Percentiles rank a stretch among this genome's conserved stretches.
These are phyloP conservation scores for Etheostoma perlongum DNA, from an alignment of 2,797 vertebrate species.

Conservation along the genomic window DNA sequence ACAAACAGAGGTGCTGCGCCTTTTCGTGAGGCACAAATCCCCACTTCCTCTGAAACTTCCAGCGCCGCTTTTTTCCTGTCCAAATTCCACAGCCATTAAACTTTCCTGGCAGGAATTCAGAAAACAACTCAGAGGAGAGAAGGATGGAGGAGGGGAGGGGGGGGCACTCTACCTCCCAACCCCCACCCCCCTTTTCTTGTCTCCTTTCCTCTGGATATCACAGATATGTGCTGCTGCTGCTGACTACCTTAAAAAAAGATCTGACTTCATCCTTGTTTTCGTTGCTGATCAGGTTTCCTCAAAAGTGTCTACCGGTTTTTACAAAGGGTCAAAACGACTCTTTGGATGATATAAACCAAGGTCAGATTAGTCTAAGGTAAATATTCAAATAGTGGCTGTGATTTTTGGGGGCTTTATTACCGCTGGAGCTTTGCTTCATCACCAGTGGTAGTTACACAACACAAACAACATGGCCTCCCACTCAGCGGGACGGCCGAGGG, in stretches of 20 bases:
- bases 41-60: constrained; percentile 94
- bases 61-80: constrained; percentile 90
- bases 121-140: constrained; percentile 84
- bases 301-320: constrained; percentile 83
- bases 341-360: constrained; percentile 77
- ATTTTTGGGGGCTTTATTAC: constrained; percentile 68
- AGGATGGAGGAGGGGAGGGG: constrained; percentile 47
- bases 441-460: constrained; percentile 65
- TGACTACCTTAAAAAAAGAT: constrained; percentile 87
- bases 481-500: constrained; percentile 58
- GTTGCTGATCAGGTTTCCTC: constrained; percentile 83
- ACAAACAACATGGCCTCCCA: constrained; percentile 75
- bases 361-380: constrained; percentile 78
- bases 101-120: constrained; percentile 93
- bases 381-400: constrained; percentile 71
- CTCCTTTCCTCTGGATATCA: constrained; percentile 85
- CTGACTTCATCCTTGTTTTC: constrained; percentile 87
- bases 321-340: constrained; percentile 74
- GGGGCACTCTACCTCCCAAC: constrained; percentile 25
- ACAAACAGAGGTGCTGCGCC: constrained; percentile 89
- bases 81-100: constrained; percentile 97
- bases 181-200: constrained; percentile 45
- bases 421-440: constrained; percentile 58
- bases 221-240: constrained; percentile 77
- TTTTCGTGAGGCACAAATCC: constrained; percentile 89